Percentiles rank a stretch among this genome's conserved stretches.
These are phyloP conservation scores for Charanyca ferruginea DNA, from an alignment of 2,888 invertebrate genomes.

Conservation along the genomic window DNA sequence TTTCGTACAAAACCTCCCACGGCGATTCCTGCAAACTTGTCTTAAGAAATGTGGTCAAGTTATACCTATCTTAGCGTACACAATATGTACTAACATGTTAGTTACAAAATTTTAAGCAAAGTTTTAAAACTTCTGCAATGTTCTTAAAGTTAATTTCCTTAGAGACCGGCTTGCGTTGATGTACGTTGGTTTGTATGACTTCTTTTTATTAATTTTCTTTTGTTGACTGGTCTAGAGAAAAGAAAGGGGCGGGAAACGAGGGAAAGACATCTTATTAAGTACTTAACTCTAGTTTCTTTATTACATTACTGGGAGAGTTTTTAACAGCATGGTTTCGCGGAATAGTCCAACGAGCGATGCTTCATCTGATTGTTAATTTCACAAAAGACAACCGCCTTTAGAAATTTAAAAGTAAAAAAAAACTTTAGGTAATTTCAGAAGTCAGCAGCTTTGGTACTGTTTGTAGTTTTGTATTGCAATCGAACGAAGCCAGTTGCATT, in stretches of 20 bases:
- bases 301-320: no score
- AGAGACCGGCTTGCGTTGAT: conserved; percentile 33
- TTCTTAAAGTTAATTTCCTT: conserved; percentile 50
- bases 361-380: no score
- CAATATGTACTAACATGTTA: conserved; percentile 14
- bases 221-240: conserved; percentile 10
- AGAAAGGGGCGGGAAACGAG: background rate
- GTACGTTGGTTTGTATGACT: conserved; percentile 21
- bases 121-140: conserved; percentile 46
- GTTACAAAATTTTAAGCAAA: conserved; percentile 43
- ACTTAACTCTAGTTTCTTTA: no score
- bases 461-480: no score
- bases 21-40: conserved; percentile 46
- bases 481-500: no score
- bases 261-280: background rate
- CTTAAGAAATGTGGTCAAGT: conserved; percentile 40
- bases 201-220: conserved; percentile 42
- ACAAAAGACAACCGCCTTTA: no score
- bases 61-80: conserved; percentile 24
- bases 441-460: no score
- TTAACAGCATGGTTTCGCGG: no score
- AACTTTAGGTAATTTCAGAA: no score
- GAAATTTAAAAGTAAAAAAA: no score
- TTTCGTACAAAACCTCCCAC: conserved; percentile 15
- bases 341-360: no score